Evolutionary conservation across 2,797 vertebrate species (phyloP), one percentile per base, ranked within the genome.

Genomic region (Myotis findleyi): DNA sequence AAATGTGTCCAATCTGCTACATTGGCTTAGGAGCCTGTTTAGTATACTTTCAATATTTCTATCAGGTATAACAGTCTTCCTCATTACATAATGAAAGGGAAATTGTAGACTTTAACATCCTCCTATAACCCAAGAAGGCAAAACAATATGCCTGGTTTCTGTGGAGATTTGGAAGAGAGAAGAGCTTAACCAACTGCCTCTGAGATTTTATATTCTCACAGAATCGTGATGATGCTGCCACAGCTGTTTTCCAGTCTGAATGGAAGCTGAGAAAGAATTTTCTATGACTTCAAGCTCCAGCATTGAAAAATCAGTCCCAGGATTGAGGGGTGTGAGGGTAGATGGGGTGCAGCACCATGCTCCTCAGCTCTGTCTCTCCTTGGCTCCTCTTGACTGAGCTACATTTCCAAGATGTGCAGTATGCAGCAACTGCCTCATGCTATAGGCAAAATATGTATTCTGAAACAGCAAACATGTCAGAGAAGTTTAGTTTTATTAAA

Each of bases 401-500:
- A 17, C 25, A 47, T 72, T 86, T 68, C 12, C 7, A 76, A 57
- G 47, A 30, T 20, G 4, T 18, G 27, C 6, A 1, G 16, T 21
- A 41, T 27, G n/a, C 17, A 27, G 6, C 13, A 62, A 20, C 13
- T 7, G 8, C 20, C 30, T 93, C 16, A n/a, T 66, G 27, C 25
- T 49, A 21, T 4, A 80, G 10, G 49, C 21, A 87, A 87, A 47
- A 62, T 20, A 73, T 57, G 25, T 86, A 59, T 33, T 72, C 1
- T 44, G 49, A 94, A 47, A 62, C 6, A 84, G 36, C 51, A 96
- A 92, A 73, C 20, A 47, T 51, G 33, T 71, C 77, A 87, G 30
- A 93, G 36, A 76, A 82, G 13, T 85, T 75, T 89, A 53, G 38
- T 18, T 94, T 94, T 86, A 79, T 89, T 66, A 80, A 33, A 96